Evolutionary conservation across 2,888 invertebrate genomes (phyloP), one percentile per base, ranked within the genome.

Genomic region (Stratiomys singularior): DNA sequence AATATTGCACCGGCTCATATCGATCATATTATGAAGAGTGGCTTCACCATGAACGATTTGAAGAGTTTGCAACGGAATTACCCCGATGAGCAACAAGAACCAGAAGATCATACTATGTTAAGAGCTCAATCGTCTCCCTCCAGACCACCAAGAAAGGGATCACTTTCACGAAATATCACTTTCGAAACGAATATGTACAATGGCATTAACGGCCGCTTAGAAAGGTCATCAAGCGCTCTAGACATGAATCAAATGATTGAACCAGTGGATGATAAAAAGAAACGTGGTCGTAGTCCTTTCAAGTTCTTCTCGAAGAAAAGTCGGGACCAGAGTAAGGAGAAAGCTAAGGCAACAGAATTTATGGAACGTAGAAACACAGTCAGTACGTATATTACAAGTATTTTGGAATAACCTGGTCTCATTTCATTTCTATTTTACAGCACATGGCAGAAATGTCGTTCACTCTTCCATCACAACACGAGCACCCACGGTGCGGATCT

Each of bases 21-120:
- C 82, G 96, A 96, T 85, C 96, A 96, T 84, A 96, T 96, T 81
- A 95, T 97, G 91, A 92, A 94, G 82, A 94, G 96, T 82, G 92
- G 92, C 60, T 97, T 97, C 86, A 95, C 95, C 44, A 96, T 97
- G 92, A 96, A 92, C 81, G 97, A 97, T 83, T 95, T 97, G 79
- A 97, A 97, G 90, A 96, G 96, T 82, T 88, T 97, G 21, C 94
- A 94, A 81, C 89, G 94, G 77, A 93, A 94, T 85, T 97, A 95
- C 87, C 89, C 91, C 0, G 97, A 96, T 82, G 97, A 97, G 84
- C 93, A 90, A 0, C 91, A 89, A 0, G 94, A 94, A 83, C 89
- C 90, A 0, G 93, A 93, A 80, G 93, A 93, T 82, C 84, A 84
- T 74, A 37, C 37, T 37, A 88, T 91, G 82, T 88, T 90, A 86